A percentile compares a stretch with the other conserved stretches of the same genome.
phyloP scores from a whole-genome alignment of 2,888 invertebrate genomes.

The Chrysolina oricalcia region DNA sequence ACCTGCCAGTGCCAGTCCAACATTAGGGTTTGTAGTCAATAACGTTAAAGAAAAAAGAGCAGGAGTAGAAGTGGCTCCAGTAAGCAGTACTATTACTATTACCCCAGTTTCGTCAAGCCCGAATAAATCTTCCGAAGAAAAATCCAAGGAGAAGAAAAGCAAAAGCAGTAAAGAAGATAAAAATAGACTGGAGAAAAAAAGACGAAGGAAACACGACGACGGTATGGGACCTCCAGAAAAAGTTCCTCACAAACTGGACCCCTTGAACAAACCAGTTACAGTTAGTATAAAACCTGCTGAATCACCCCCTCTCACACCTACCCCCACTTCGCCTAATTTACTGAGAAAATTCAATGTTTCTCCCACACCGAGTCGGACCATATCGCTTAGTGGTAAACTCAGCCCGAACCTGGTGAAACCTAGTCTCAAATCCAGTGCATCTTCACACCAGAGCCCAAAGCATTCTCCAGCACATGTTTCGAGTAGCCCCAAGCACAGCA shows the following conservation, averaged over 20 bases:
- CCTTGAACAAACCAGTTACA: conserved; percentile 81
- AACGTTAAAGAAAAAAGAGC: conserved; percentile 79
- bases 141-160: conserved; percentile 58
- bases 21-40: conserved; percentile 58
- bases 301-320: conserved; percentile 72
- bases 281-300: conserved; percentile 82
- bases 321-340: conserved; percentile 80
- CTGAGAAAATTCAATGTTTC: conserved; percentile 83
- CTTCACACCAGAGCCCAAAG: conserved; percentile 80
- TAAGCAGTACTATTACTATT: conserved; percentile 72
- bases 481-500: conserved; percentile 82
- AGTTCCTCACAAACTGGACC: conserved; percentile 78
- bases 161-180: conserved; percentile 62
- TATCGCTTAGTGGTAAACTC: conserved; percentile 77
- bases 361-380: conserved; percentile 79
- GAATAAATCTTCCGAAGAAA: conserved; percentile 72
- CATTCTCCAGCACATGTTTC: conserved; percentile 81
- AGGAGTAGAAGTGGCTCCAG: conserved; percentile 90
- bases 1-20: conserved; percentile 69
- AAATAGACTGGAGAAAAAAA: conserved; percentile 78
- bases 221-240: conserved; percentile 90
- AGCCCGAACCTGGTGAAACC: conserved; percentile 76
- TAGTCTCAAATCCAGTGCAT: conserved; percentile 73
- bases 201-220: conserved; percentile 85
- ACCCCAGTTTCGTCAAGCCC: conserved; percentile 70